Conservation (phyloP, 2,888 invertebrate genomes). For the Latheticus oryzae region DNA sequence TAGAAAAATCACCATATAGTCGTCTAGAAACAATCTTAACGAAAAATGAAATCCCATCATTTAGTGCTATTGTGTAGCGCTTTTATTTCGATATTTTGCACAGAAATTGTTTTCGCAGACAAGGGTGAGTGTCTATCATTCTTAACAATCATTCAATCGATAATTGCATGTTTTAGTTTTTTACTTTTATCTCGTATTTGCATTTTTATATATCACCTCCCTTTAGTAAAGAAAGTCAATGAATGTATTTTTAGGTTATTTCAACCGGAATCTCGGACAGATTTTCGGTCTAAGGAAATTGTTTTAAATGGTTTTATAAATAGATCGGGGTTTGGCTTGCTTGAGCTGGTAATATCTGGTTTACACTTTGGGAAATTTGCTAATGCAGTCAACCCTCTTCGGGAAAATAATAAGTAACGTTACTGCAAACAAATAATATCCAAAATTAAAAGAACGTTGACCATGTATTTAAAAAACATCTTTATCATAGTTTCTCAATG, state of each 20-base stretch:
- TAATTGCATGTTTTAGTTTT: neutral
- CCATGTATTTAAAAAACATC: too few relatives aligned
- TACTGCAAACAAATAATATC: too few relatives aligned
- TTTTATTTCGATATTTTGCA: constrained; percentile 21
- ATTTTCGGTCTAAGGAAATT: neutral
- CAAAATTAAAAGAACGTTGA: too few relatives aligned
- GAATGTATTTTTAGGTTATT: constrained; percentile 35
- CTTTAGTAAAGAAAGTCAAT: constrained; percentile 9
- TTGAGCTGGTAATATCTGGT: constrained; percentile 34
- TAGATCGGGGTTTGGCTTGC: constrained; percentile 21
- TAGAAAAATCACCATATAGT: constrained; percentile 8
- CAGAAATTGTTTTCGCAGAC: constrained; percentile 7
- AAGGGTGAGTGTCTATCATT: constrained; percentile 20
- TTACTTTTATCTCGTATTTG: too few relatives aligned
- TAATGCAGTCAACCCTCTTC: constrained; percentile 21
- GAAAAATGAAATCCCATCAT: constrained; percentile 32
- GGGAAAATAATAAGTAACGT: too few relatives aligned
- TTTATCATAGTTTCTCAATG: too few relatives aligned
- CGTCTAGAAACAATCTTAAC: constrained; percentile 15
- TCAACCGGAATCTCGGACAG: constrained; percentile 21
- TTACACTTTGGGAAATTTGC: constrained; percentile 20
- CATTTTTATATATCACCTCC: constrained; percentile 1
- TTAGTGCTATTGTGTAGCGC: constrained; percentile 34
- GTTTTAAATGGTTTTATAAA: constrained; percentile 30
- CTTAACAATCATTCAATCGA: too few relatives aligned